A percentile compares a stretch with the other conserved stretches of the same genome.
phyloP scores from a whole-genome alignment of 1,140 invertebrate genomes.

The Drosophila triauraria region DNA sequence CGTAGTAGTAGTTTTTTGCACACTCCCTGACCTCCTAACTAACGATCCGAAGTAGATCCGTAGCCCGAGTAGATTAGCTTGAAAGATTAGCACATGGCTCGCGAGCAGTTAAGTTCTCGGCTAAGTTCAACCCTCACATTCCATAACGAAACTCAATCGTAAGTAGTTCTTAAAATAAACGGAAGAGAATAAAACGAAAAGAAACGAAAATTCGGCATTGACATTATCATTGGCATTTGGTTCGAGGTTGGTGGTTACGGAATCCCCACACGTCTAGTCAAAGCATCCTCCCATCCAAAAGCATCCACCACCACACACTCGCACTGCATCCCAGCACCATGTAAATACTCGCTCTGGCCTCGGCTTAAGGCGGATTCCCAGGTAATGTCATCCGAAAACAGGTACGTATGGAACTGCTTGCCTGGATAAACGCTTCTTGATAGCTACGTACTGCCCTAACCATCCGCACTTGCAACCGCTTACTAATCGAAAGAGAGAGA shows the following conservation, averaged over 20 bases:
- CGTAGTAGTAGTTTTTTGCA: slow-evolving; percentile 76
- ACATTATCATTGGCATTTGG: slow-evolving; percentile 68
- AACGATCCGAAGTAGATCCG: slow-evolving; percentile 14
- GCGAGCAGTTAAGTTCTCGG: slow-evolving; percentile 42
- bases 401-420: slow-evolving; percentile 62
- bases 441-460: slow-evolving; percentile 24
- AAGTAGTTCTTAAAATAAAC: slow-evolving; percentile 55
- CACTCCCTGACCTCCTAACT: slow-evolving; percentile 23
- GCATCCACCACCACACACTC: slow-evolving; percentile 34
- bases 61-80: slow-evolving; percentile 47
- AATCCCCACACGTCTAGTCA: slow-evolving; percentile 18
- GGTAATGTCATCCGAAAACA: slow-evolving; percentile 38
- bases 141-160: slow-evolving; percentile 58
- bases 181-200: slow-evolving; percentile 43
- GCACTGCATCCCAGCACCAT: slow-evolving; percentile 52
- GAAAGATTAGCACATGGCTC: slow-evolving; percentile 55
- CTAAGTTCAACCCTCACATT: slow-evolving; percentile 72
- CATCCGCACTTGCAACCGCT: slow-evolving; percentile 40
- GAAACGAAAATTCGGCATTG: slow-evolving; percentile 53
- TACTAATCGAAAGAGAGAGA: slow-evolving; percentile 27
- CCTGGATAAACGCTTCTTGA: slow-evolving; percentile 48
- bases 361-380: slow-evolving; percentile 18
- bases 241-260: slow-evolving; percentile 37
- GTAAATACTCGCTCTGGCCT: slow-evolving; percentile 42
- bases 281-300: slow-evolving; percentile 32